Conservation (phyloP, 1,140 invertebrate species). For the Choristoneura fumiferana region DNA sequence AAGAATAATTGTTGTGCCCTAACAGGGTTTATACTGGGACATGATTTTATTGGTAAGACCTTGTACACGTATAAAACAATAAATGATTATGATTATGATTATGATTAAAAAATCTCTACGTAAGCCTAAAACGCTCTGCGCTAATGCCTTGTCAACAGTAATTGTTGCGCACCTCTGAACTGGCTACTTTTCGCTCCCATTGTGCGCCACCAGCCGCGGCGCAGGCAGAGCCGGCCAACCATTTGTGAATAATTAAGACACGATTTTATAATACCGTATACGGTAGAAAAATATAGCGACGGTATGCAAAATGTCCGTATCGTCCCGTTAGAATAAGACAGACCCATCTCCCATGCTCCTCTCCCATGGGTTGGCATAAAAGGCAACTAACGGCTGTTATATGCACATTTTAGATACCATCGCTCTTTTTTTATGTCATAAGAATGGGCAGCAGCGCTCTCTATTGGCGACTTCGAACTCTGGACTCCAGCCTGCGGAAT, state of each 20-base stretch:
- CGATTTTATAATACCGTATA: background rate
- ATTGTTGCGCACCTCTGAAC: slow-evolving; percentile 16
- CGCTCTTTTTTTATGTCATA: background rate
- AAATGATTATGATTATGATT: too few species aligned
- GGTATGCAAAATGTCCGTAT: background rate
- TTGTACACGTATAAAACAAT: too few species aligned
- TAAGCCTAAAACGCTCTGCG: background rate
- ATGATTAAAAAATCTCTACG: too few species aligned
- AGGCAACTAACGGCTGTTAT: too few species aligned
- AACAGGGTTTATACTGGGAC: too few species aligned
- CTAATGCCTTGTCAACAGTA: background rate
- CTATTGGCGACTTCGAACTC: too few species aligned
- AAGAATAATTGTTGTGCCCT: too few species aligned
- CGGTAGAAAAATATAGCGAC: background rate
- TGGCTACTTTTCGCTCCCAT: slow-evolving; percentile 15
- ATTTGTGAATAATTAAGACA: slow-evolving; percentile 10
- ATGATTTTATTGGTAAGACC: too few species aligned
- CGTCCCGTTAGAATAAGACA: background rate
- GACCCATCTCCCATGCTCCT: background rate
- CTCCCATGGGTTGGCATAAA: too few species aligned
- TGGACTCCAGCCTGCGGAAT: too few species aligned
- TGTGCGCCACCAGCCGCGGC: background rate
- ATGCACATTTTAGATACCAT: background rate
- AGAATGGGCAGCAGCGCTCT: too few species aligned
- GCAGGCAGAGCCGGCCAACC: background rate